Percentiles rank a stretch among this genome's conserved stretches.
Conservation (phyloP, 2,888 invertebrate genomes). For the Dasysyrphus tricinctus region DNA sequence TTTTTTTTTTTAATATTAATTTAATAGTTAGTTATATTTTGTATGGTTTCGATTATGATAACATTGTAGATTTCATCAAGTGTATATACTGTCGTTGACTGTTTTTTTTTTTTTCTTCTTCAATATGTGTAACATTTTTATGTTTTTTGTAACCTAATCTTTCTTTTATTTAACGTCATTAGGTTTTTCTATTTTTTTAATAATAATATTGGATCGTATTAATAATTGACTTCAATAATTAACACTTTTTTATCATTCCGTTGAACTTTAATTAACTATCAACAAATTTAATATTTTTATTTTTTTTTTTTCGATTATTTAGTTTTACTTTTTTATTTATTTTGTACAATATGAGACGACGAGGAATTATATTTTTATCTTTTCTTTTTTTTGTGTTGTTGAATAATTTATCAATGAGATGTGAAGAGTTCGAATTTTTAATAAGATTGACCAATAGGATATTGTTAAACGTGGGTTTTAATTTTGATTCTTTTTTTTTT, state of each 20-base stretch:
- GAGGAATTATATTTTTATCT: slow-evolving; percentile 30
- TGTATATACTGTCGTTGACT: slow-evolving; percentile 64
- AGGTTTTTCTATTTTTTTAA: neutral
- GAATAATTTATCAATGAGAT: slow-evolving; percentile 39
- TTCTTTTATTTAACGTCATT: slow-evolving; percentile 6
- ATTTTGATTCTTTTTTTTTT: no score
- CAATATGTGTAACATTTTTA: slow-evolving; percentile 4
- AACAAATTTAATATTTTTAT: slow-evolving; percentile 48
- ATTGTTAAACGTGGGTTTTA: neutral
- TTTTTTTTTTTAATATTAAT: slow-evolving; percentile 63
- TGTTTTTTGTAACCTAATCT: slow-evolving; percentile 13
- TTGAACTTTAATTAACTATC: slow-evolving; percentile 46
- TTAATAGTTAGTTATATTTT: neutral
- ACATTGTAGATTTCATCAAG: slow-evolving; percentile 30
- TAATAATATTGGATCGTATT: slow-evolving; percentile 34
- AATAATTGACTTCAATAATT: slow-evolving; percentile 72
- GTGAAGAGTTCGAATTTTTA: slow-evolving; percentile 7
- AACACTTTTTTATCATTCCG: slow-evolving; percentile 59
- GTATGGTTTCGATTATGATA: slow-evolving; percentile 47
- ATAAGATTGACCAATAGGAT: neutral
- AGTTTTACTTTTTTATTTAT: slow-evolving; percentile 7
- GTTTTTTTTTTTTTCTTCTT: slow-evolving; percentile 33
- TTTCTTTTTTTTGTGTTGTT: no score
- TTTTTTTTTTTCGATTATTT: slow-evolving; percentile 11
- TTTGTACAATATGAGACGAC: slow-evolving; percentile 46